These are phyloP conservation scores for Rhyacophila evoluta DNA, from an alignment of 2,888 invertebrate species.

Conservation along the genomic window DNA sequence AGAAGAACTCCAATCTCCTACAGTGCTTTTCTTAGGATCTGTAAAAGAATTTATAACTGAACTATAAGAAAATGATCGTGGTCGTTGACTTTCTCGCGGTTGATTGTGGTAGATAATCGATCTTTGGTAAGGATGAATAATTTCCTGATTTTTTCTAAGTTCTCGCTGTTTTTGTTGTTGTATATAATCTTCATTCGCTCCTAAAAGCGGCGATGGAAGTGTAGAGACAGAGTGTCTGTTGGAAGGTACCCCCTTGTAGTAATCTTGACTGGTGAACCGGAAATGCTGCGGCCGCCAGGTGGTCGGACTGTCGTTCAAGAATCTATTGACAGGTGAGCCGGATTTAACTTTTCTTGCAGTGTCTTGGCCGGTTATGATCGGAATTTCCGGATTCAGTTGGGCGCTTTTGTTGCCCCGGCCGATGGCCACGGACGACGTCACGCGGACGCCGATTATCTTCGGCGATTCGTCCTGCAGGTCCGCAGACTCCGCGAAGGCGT, in stretches of 20 bases:
- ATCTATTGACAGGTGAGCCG: constrained; percentile 72
- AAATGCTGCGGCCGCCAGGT: constrained; percentile 50
- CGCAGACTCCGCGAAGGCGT: constrained; percentile 38
- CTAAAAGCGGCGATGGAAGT: constrained; percentile 62
- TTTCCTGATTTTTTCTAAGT: constrained; percentile 58
- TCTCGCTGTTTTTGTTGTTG: constrained; percentile 64
- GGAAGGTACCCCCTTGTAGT: constrained; percentile 59
- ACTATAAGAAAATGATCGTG: constrained; percentile 70
- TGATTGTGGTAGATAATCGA: constrained; percentile 67
- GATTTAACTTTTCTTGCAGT: constrained; percentile 69
- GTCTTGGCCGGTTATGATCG: constrained; percentile 58
- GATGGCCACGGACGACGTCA: constrained; percentile 73
- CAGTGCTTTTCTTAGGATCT: constrained; percentile 58
- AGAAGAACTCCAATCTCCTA: constrained; percentile 55
- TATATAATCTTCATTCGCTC: constrained; percentile 68
- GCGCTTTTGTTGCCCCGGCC: constrained; percentile 63
- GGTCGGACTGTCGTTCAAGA: constrained; percentile 69
- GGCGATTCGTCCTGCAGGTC: constrained; percentile 50
- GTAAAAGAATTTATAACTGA: constrained; percentile 65
- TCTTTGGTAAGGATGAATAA: constrained; percentile 67
- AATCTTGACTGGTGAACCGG: constrained; percentile 44
- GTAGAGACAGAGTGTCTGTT: constrained; percentile 61
- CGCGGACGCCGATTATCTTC: constrained; percentile 62
- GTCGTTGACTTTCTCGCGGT: constrained; percentile 59
- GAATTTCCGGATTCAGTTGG: constrained; percentile 53